phyloP scores from a whole-genome alignment of 2,888 invertebrate genomes.

The Mythimna loreyi region DNA sequence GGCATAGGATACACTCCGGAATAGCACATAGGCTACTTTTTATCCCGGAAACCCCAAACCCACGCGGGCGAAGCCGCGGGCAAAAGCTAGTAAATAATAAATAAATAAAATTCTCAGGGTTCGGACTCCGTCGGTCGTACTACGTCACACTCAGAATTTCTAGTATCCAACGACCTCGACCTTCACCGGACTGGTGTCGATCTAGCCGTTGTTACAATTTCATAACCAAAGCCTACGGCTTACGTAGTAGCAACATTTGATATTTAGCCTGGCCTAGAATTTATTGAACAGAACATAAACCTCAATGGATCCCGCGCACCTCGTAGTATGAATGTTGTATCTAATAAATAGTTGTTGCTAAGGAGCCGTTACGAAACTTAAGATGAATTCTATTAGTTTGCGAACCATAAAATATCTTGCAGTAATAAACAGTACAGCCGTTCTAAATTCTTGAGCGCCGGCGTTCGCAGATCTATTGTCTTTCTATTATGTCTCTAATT shows the following conservation, averaged over 20 bases:
- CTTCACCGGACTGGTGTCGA: constrained; percentile 4
- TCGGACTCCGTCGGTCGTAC: no score
- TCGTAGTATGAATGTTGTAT: not conserved
- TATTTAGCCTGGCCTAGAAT: constrained; percentile 40
- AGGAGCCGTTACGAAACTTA: not conserved
- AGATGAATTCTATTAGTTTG: not conserved
- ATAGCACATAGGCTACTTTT: no score
- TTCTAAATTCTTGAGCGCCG: no score
- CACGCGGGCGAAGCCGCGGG: no score
- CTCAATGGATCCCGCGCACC: not conserved
- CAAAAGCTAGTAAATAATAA: no score
- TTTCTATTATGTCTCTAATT: no score
- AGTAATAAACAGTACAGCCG: no score
- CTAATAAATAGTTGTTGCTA: not conserved
- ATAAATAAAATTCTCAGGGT: no score
- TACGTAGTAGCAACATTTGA: constrained; percentile 11
- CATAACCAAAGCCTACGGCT: not conserved
- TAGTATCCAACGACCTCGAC: constrained; percentile 20
- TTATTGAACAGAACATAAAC: constrained; percentile 28
- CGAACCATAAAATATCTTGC: no score
- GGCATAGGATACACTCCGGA: no score
- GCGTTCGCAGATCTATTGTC: no score
- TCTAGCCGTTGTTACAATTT: not conserved
- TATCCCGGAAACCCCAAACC: no score
- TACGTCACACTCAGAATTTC: constrained; percentile 7